These are phyloP conservation scores for Dipus sagitta DNA, from an alignment of 2,797 vertebrate genomes.

Conservation along the genomic window DNA sequence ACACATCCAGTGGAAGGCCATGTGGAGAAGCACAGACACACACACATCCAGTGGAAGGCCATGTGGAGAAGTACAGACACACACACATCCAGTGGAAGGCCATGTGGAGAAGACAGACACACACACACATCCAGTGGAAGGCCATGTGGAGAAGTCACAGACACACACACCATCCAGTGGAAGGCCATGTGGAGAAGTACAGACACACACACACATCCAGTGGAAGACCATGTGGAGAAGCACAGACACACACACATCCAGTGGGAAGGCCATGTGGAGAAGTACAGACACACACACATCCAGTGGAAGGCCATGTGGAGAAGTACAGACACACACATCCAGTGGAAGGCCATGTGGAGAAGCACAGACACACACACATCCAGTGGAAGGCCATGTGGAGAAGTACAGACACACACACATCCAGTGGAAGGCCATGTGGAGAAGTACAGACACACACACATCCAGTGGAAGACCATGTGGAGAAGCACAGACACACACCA, in stretches of 20 bases:
- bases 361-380: not conserved
- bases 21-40: not conserved
- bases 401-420: not conserved
- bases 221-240: too few relatives aligned
- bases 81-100: not conserved
- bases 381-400: fast-evolving
- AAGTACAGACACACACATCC: not conserved
- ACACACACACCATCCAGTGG: not conserved
- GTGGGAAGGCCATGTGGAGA: too few relatives aligned
- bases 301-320: too few relatives aligned
- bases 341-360: not conserved
- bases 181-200: fast-evolving
- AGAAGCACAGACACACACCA: not conserved
- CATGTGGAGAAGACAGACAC: not conserved
- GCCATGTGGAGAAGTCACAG: too few relatives aligned
- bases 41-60: too few relatives aligned
- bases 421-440: too few relatives aligned
- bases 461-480: too few relatives aligned
- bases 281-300: not conserved
- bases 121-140: not conserved
- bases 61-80: not conserved
- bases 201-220: too few relatives aligned
- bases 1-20: too few relatives aligned
- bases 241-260: not conserved
- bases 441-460: not conserved